Percentiles rank a stretch among this genome's conserved stretches.
Conservation (phyloP, 2,888 invertebrate genomes). For the Atethmia centrago region DNA sequence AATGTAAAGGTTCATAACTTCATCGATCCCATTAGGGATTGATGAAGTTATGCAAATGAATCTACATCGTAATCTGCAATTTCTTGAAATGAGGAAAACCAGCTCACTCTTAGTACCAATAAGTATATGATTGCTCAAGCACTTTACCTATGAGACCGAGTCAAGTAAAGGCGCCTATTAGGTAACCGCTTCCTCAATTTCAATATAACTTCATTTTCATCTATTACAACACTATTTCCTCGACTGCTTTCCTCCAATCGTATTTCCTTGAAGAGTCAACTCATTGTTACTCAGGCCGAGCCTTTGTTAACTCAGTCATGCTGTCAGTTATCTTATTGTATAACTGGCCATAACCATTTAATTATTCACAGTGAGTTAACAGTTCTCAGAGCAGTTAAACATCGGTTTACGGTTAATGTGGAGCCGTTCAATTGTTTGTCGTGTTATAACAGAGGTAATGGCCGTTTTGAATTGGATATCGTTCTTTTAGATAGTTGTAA, state of each 20-base stretch:
- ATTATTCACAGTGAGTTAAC: slow-evolving; percentile 71
- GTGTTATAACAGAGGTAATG: slow-evolving; percentile 22
- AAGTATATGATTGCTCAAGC: slow-evolving; percentile 17
- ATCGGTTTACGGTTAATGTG: slow-evolving; percentile 63
- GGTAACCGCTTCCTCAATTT: slow-evolving; percentile 50
- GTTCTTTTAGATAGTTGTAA: slow-evolving; percentile 33
- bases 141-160: neutral
- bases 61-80: neutral
- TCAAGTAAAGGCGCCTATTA: slow-evolving; percentile 18
- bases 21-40: too few relatives aligned
- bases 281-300: slow-evolving; percentile 45
- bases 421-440: slow-evolving; percentile 52
- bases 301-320: slow-evolving; percentile 63
- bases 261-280: slow-evolving; percentile 36
- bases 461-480: slow-evolving; percentile 40
- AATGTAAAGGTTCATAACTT: too few relatives aligned
- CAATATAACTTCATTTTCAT: slow-evolving; percentile 46
- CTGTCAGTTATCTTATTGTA: slow-evolving; percentile 66
- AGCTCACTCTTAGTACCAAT: neutral
- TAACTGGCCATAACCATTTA: slow-evolving; percentile 64
- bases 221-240: slow-evolving; percentile 49
- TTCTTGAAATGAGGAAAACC: neutral
- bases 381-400: slow-evolving; percentile 65
- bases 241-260: slow-evolving; percentile 39
- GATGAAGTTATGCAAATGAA: neutral